Percentiles rank a stretch among this genome's conserved stretches.
These are phyloP conservation scores for Emberiza fucata DNA, from an alignment of 2,113 vertebrate genomes.

Conservation along the genomic window DNA sequence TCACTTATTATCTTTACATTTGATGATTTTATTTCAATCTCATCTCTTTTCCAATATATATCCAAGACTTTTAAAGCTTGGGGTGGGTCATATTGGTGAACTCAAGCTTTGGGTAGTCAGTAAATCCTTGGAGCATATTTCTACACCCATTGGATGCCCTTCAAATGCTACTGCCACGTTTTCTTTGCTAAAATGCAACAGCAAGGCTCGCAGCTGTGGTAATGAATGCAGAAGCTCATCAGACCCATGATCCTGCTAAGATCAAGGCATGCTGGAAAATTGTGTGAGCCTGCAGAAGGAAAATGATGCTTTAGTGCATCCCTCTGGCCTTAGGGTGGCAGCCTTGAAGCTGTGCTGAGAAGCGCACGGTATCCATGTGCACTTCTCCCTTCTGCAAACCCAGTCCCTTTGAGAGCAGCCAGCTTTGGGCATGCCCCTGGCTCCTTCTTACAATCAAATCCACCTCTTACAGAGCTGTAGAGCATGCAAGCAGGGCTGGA, in stretches of 20 bases:
- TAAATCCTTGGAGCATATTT: background rate
- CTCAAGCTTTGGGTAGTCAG: background rate
- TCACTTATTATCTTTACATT: background rate
- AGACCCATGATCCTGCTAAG: background rate
- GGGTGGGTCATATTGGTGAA: background rate
- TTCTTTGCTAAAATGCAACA: background rate
- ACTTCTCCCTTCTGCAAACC: background rate
- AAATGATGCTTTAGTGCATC: background rate
- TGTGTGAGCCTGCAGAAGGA: background rate
- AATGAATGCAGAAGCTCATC: background rate
- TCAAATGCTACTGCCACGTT: rapidly evolving
- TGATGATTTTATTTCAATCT: background rate
- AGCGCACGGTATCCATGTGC: background rate
- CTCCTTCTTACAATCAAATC: background rate
- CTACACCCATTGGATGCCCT: background rate
- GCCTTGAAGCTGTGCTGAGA: constrained; percentile 26
- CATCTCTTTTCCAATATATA: background rate
- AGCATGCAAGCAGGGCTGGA: background rate
- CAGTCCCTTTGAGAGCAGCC: background rate
- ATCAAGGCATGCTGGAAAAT: background rate
- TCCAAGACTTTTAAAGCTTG: background rate
- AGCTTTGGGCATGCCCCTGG: background rate
- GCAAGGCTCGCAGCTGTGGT: background rate
- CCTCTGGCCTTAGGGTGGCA: constrained; percentile 60
- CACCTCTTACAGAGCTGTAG: background rate